Percentiles rank a stretch among this genome's conserved stretches.
Evolutionary conservation across 2,888 invertebrate genomes (phyloP).

Genomic region (Drosophila meridionalis): DNA sequence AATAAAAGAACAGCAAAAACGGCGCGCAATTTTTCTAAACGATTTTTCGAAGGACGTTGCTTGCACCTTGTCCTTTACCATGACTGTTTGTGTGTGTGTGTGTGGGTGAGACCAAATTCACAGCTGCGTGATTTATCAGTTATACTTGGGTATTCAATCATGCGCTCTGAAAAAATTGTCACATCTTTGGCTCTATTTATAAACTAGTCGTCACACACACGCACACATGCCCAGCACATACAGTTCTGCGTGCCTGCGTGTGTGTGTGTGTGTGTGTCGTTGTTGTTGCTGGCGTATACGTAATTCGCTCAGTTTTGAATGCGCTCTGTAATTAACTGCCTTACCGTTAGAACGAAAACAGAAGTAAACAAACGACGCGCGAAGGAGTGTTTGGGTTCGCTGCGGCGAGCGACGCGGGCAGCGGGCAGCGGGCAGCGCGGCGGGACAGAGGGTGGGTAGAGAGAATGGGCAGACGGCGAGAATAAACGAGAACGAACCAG

Average conservation of each 20-base stretch:
- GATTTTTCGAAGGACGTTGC: slow-evolving; percentile 36
- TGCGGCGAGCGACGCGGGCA: background rate
- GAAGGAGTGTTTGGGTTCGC: slow-evolving; percentile 7
- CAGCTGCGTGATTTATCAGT: slow-evolving; percentile 48
- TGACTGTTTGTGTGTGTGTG: background rate
- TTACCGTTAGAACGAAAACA: slow-evolving; percentile 28
- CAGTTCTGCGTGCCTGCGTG: background rate
- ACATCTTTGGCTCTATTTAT: slow-evolving; percentile 58
- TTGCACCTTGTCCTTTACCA: slow-evolving; percentile 9
- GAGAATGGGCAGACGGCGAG: slow-evolving; percentile 5
- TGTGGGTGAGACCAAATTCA: slow-evolving; percentile 10
- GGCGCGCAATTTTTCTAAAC: slow-evolving; percentile 36
- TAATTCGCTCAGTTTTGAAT: slow-evolving; percentile 33
- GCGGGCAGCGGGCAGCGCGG: background rate
- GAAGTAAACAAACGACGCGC: slow-evolving; percentile 34
- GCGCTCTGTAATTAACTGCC: slow-evolving; percentile 39
- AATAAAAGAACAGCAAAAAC: slow-evolving; percentile 21
- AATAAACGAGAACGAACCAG: slow-evolving; percentile 36
- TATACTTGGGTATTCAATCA: slow-evolving; percentile 53
- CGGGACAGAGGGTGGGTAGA: background rate
- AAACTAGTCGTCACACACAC: slow-evolving; percentile 49
- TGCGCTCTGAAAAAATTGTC: slow-evolving; percentile 51
- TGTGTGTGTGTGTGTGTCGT: background rate
- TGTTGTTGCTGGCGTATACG: slow-evolving; percentile 37
- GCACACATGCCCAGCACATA: slow-evolving; percentile 5